These are phyloP conservation scores for Halcyon malimbica DNA, from an alignment of 2,113 vertebrate species.

Conservation along the genomic window DNA sequence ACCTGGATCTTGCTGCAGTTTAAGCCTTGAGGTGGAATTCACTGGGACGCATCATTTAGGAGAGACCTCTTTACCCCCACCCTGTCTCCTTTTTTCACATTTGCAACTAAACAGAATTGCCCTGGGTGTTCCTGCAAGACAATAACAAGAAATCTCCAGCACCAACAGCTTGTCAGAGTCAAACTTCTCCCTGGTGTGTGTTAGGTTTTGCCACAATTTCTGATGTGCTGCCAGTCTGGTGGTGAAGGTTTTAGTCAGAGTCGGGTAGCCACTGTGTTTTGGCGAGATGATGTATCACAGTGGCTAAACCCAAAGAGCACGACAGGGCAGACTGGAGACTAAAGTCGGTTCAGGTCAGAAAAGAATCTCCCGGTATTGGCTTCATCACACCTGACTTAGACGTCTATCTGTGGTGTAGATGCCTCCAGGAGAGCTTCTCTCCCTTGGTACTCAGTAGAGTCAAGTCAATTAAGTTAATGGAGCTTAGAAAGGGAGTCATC, in stretches of 20 bases:
- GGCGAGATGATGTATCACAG: background rate
- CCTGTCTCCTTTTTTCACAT: background rate
- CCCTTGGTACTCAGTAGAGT: background rate
- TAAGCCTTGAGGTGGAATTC: background rate
- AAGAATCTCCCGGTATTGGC: background rate
- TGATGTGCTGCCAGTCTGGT: background rate
- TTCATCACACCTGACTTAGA: background rate
- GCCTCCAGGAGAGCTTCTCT: background rate
- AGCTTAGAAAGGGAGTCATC: background rate
- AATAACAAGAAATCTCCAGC: background rate
- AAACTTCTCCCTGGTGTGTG: accelerated
- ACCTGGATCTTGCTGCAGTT: background rate
- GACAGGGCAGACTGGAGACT: background rate
- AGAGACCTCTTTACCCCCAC: background rate
- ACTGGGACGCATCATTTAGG: background rate
- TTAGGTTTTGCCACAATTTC: background rate
- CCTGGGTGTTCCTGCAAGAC: background rate
- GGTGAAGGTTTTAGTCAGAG: background rate
- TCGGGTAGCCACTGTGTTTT: background rate
- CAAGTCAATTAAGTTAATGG: conserved; percentile 19
- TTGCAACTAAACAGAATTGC: background rate
- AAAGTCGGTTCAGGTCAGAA: background rate
- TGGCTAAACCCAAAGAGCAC: accelerated
- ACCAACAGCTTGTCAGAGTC: background rate
- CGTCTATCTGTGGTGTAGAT: accelerated